A percentile compares a stretch with the other conserved stretches of the same genome.
These are phyloP conservation scores for Taxidea taxus DNA, from an alignment of 2,113 vertebrate species.

Conservation along the genomic window DNA sequence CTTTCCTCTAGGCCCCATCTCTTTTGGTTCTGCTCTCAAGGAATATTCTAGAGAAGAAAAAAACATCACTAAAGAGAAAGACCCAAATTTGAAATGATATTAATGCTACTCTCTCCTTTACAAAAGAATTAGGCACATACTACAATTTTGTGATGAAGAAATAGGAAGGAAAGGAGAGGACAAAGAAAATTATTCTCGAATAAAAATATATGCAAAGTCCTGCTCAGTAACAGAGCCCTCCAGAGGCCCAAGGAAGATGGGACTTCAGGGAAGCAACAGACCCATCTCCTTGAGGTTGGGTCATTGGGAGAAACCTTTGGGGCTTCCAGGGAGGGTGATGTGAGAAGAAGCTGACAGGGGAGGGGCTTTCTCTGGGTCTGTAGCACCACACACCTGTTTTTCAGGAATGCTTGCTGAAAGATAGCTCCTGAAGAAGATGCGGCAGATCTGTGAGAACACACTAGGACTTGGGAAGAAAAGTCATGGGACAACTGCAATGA, in stretches of 20 bases:
- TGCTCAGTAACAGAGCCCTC: not conserved
- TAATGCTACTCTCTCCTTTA: not conserved
- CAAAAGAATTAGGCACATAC: not conserved
- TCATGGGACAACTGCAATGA: not conserved
- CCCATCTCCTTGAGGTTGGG: not conserved
- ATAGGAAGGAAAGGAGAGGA: not conserved
- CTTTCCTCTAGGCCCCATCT: too few species aligned
- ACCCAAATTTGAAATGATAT: not conserved
- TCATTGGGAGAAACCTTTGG: not conserved
- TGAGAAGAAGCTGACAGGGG: fast-evolving
- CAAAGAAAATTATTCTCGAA: not conserved
- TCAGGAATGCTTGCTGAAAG: not conserved
- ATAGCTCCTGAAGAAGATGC: not conserved
- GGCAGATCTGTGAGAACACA: not conserved
- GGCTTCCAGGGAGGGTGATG: not conserved
- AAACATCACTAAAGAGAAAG: not conserved
- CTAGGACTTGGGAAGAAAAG: not conserved
- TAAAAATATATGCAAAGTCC: not conserved
- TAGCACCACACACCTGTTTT: not conserved
- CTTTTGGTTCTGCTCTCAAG: not conserved
- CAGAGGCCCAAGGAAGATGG: not conserved
- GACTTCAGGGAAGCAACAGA: not conserved
- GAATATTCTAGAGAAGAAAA: not conserved
- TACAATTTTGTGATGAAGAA: not conserved
- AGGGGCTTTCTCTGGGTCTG: not conserved